These are phyloP conservation scores for Neoascia interrupta DNA, from an alignment of 2,888 invertebrate species.

Conservation along the genomic window DNA sequence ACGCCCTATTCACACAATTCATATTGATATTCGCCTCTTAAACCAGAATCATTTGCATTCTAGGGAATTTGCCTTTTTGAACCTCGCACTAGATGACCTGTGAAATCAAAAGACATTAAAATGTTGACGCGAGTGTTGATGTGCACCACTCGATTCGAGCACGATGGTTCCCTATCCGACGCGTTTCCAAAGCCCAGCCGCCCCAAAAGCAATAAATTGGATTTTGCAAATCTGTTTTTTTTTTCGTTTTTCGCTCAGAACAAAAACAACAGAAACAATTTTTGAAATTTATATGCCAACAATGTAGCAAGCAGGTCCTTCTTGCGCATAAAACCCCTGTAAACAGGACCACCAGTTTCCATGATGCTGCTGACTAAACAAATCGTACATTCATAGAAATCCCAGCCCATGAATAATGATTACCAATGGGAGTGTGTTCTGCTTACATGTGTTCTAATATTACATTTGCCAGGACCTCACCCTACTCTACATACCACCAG, in stretches of 20 bases:
- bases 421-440: constrained; percentile 63
- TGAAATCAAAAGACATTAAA: constrained; percentile 62
- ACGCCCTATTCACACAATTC: too few species aligned
- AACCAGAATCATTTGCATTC: constrained; percentile 19
- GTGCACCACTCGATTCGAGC: constrained; percentile 5
- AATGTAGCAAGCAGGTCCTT: constrained; percentile 47
- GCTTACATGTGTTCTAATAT: constrained; percentile 64
- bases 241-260: neutral
- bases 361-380: constrained; percentile 53
- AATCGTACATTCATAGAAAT: constrained; percentile 68
- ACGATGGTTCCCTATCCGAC: too few species aligned
- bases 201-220: constrained; percentile 61
- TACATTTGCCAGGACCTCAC: constrained; percentile 47
- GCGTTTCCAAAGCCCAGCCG: neutral
- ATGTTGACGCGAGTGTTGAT: constrained; percentile 56
- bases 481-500: too few species aligned
- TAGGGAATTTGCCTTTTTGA: constrained; percentile 5
- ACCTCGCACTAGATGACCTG: constrained; percentile 51
- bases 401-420: constrained; percentile 70
- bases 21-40: too few species aligned
- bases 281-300: constrained; percentile 69
- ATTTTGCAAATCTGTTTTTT: constrained; percentile 60
- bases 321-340: constrained; percentile 49
- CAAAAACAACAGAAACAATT: constrained; percentile 64
- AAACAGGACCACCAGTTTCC: constrained; percentile 46